Base-by-base conservation (phyloP, 2,797 vertebrate genomes). In the Garrulus glandarius region DNA sequence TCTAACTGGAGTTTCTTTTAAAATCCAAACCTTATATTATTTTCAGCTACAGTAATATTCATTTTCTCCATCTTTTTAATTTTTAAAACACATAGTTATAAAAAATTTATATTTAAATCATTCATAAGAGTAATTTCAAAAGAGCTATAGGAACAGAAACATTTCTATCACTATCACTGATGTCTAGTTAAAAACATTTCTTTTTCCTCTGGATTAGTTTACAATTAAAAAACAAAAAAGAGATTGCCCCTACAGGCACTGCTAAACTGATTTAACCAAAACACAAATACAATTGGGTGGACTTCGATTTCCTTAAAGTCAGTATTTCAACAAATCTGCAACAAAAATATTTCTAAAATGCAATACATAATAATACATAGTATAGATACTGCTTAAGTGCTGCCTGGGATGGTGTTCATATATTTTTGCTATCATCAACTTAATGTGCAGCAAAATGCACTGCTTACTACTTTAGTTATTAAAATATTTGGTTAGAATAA, bases 21-120 rank as follows among this genome's bases (percentile, higher is more conserved):
- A 83, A 92, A 85, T 60, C 30, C 55, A 34, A 75, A 60, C 6
- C 7, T 9, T 55, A 84, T 97, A 97, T 95, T 92, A 69, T 79
- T 97, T 94, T 90, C 36, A 69, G 80, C 82, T 86, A 84, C 32
- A 69, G 49, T 63, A 92, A 87, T 11, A 13, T 93, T 88, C 0
- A 61, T 84, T 82, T 94, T 92, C 69, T 61, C 36, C 20, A 10
- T 76, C 32, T 68, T 57, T 88, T 94, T 41, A 81, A 96, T 90
- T 97, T 97, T 97, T 96, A 95, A 97, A 96, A 78, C 53, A 84
- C 67, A 88, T 13, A 87, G 70, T 83, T 93, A 96, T 93, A 95
- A 95, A 96, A 97, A 91, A 93, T 34, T 95, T 71, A 89, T 85
- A 94, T 30, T 63, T 37, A 97, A 89, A 87, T 81, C 18, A 92